phyloP scores from a whole-genome alignment of 2,797 vertebrate genomes.

The Myripristis murdjan region DNA sequence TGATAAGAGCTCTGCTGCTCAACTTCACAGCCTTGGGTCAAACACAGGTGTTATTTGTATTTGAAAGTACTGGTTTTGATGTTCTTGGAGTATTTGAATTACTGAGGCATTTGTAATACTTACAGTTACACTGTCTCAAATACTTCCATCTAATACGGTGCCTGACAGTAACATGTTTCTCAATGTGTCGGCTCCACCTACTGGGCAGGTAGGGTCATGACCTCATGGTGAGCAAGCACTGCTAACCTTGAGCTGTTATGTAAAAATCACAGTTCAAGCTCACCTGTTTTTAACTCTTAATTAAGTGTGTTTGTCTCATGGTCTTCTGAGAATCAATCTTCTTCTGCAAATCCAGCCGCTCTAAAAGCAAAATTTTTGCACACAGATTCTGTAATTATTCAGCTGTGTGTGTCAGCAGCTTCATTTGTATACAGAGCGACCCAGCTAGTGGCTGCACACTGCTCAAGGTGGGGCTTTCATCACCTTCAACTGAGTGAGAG shows the following conservation, averaged over 20 bases:
- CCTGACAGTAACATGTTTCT: background rate
- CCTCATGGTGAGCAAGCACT: background rate
- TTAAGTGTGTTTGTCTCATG: too few relatives aligned
- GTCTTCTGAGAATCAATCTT: too few relatives aligned
- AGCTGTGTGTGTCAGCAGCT: too few relatives aligned
- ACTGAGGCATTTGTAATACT: background rate
- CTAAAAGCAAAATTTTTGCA: too few relatives aligned
- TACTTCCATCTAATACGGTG: background rate
- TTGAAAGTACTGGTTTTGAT: conserved; percentile 9
- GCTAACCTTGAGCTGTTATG: background rate
- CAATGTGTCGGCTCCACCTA: conserved; percentile 11
- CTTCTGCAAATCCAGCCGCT: too few relatives aligned
- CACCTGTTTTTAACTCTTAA: background rate
- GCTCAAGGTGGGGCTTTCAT: too few relatives aligned
- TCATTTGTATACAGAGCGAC: too few relatives aligned
- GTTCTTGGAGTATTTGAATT: background rate
- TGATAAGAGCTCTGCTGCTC: conserved; percentile 10
- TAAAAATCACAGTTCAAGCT: background rate
- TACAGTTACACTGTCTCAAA: background rate
- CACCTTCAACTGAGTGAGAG: too few relatives aligned
- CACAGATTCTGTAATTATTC: too few relatives aligned
- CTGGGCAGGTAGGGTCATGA: conserved; percentile 36
- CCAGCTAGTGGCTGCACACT: too few relatives aligned
- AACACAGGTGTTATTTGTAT: conserved; percentile 9
- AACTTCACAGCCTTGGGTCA: conserved; percentile 3